Evolutionary conservation across 2,888 invertebrate genomes (phyloP), one percentile per base, ranked within the genome.

Genomic region (Dexiosoma caninum): DNA sequence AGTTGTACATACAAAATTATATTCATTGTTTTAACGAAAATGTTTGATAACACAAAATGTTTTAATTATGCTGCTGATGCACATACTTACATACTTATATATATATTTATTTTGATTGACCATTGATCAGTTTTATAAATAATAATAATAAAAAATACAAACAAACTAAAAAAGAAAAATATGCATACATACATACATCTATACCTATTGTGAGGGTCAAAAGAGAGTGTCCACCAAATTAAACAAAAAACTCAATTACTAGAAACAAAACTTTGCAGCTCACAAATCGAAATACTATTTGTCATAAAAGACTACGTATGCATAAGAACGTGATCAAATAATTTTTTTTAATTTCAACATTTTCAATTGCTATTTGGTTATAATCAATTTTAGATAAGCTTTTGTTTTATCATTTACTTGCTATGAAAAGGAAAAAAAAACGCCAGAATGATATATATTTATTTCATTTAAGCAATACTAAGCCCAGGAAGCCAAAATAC

Each of bases 121-220:
- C 71, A 78, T 72, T 78, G 78, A 71, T 59, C 77, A 49, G 35
- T 57, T 51, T 51, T 71, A 71, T 49, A 69, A 70, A 69, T 57
- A 62, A 14, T 59, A 62, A 69, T 70, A 60, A 57, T 27, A 69
- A 69, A 32, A 30, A 16, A 57, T 30, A 66, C 1, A 30, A 21
- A n/a, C 9, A 44, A 30, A 59, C 8, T 3, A 44, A 44, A 6
- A 23, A n/a, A n/a, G n/a, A n/a, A n/a, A n/a, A n/a, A n/a, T n/a
- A n/a, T n/a, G 16, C 27, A 14, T 8, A 30, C 10, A 46, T 35
- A 46, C 7, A 7, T 32, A 37, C 30, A 49, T 14, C 10, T 12
- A 5, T 49, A 14, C 16, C 6, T 27, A 27, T 6, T 27, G 27
- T 27, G 27, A 27, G 6, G 4, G 27, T 5, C 27, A 27, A 5